These are phyloP conservation scores for Falco columbarius DNA, from an alignment of 2,797 vertebrate species.

Conservation along the genomic window DNA sequence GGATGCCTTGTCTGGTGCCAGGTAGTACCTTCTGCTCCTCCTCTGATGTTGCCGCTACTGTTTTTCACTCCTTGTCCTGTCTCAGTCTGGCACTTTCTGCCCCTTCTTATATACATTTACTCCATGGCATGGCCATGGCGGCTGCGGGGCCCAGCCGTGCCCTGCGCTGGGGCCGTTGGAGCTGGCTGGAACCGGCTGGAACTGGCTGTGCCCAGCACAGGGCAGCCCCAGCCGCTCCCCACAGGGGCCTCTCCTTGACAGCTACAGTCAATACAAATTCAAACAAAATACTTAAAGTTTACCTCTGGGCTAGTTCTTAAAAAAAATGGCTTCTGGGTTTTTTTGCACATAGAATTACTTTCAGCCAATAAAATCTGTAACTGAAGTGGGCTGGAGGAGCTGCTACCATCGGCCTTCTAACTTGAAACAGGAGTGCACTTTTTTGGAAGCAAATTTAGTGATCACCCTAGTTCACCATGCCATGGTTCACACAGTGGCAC, in stretches of 20 bases:
- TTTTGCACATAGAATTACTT: neutral
- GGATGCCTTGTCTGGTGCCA: neutral
- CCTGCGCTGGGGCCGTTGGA: neutral
- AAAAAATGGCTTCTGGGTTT: neutral
- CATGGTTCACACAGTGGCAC: accelerated
- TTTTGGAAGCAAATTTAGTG: neutral
- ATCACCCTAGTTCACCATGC: accelerated
- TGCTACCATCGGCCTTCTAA: neutral
- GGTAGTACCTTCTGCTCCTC: neutral
- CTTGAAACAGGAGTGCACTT: neutral
- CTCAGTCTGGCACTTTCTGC: neutral
- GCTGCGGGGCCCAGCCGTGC: accelerated
- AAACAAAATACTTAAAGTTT: neutral
- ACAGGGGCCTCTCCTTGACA: neutral
- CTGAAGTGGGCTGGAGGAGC: neutral
- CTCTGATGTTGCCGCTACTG: neutral
- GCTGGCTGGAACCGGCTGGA: no score
- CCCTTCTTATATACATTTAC: neutral
- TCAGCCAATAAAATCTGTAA: neutral
- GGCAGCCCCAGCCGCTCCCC: neutral
- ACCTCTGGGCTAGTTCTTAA: neutral
- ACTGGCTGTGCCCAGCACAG: no score
- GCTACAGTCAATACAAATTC: neutral
- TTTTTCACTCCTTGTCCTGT: neutral
- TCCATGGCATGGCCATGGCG: accelerated